Evolutionary conservation across 2,113 vertebrate species (phyloP), one percentile per base, ranked within the genome.

Genomic region (Buteo buteo): DNA sequence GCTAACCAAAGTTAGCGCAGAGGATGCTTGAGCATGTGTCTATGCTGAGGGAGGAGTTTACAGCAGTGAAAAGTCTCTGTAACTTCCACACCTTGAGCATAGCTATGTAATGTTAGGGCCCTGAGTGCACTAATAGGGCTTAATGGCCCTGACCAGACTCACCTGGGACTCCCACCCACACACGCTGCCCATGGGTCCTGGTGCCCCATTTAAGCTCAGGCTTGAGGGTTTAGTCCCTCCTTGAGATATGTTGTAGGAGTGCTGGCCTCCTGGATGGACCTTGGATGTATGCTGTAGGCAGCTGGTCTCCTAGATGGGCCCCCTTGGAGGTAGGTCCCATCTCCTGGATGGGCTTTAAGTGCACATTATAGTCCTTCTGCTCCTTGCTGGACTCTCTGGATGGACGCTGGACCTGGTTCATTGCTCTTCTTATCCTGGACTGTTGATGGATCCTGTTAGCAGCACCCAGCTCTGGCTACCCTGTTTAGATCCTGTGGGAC

Each of bases 151-250:
- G 45, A 52, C 3, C 13, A 67, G 76, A 34, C 29, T 49, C 54
- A 81, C 11, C 25, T 81, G 76, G 29, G 45, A 21, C 20, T 61
- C 17, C 32, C 16, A 28, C 57, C 20, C 65, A 36, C 50, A 24
- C 3, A 16, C 22, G 13, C 45, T 52, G 42, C 65, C 21, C 18
- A 13, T 15, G 20, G n/a, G 11, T 45, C 16, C 29, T 61, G 40
- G 14, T 49, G 73, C 18, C 28, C 26, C 18, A 22, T 42, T 55
- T n/a, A 47, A 77, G 34, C n/a, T 62, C 45, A n/a, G 32, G 45
- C 17, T 40, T 40, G 16, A 10, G 3, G 1, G 20, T 1, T 42
- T 2, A 13, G 1, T 5, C 5, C 3, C 4, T 40, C 13, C 8
- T 44, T 74, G 10, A 57, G 25, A 9, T 67, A 2, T 29, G 14